A percentile compares a stretch with the other conserved stretches of the same genome.
Conservation (phyloP, 2,888 invertebrate genomes). For the Sphaerophoria taeniata region DNA sequence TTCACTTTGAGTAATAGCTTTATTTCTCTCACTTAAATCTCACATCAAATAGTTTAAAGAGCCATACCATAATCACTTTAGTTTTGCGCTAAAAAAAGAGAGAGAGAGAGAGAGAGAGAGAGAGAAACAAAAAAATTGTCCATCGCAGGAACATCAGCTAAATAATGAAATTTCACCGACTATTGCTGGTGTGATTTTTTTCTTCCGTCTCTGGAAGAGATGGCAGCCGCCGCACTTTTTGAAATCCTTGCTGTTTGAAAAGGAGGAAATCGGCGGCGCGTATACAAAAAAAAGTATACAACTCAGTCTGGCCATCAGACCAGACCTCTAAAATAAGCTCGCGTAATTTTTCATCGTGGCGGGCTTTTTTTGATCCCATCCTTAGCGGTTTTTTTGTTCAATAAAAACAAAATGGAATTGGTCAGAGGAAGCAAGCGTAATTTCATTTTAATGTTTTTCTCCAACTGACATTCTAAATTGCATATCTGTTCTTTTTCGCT, state of each 20-base stretch:
- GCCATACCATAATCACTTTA: constrained; percentile 46
- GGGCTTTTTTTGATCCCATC: not conserved
- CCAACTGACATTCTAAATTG: constrained; percentile 73
- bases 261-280: too few species aligned
- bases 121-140: not conserved
- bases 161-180: constrained; percentile 30
- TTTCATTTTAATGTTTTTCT: constrained; percentile 73
- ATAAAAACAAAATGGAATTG: constrained; percentile 40
- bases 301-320: constrained; percentile 10
- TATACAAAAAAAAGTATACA: not conserved
- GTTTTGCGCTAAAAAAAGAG: not conserved
- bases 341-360: constrained; percentile 65
- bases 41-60: constrained; percentile 31
- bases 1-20: constrained; percentile 42
- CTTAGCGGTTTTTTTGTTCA: not conserved
- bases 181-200: constrained; percentile 5
- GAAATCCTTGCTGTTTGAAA: constrained; percentile 15
- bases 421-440: constrained; percentile 67
- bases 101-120: too few species aligned
- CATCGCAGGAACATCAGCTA: constrained; percentile 9
- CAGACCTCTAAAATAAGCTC: constrained; percentile 25
- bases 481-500: constrained; percentile 54
- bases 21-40: constrained; percentile 35
- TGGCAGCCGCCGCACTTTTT: constrained; percentile 3
- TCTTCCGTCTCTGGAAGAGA: not conserved